A percentile compares a stretch with the other conserved stretches of the same genome.
These are phyloP conservation scores for Ctenosaura bakeri DNA, from an alignment of 2,797 vertebrate species.

Conservation along the genomic window DNA sequence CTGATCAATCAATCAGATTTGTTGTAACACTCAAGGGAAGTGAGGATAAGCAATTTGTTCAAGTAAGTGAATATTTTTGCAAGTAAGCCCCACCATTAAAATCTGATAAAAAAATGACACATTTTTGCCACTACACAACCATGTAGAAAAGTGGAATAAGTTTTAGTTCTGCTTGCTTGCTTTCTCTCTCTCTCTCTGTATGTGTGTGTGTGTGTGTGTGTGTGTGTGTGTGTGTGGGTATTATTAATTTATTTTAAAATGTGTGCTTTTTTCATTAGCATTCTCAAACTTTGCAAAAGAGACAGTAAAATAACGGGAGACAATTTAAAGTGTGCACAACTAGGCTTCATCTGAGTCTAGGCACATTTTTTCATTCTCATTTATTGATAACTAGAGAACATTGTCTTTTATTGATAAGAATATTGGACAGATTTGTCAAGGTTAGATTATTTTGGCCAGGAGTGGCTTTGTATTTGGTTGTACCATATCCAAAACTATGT, in stretches of 20 bases:
- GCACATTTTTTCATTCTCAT: not conserved
- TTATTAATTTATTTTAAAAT: slow-evolving; percentile 1
- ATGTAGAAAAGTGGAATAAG: not conserved
- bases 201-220: not conserved
- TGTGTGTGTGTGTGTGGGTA: not conserved
- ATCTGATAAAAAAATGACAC: not conserved
- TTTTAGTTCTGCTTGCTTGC: not conserved
- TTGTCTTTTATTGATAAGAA: not conserved
- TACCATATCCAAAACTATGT: not conserved
- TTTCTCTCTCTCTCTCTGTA: no score
- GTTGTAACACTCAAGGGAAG: not conserved
- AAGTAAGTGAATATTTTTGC: not conserved
- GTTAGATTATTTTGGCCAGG: not conserved
- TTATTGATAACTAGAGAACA: not conserved
- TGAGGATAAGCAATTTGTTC: not conserved
- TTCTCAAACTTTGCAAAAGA: not conserved
- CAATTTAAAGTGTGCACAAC: not conserved
- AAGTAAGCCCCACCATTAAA: no score
- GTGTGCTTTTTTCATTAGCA: not conserved
- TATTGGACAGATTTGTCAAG: not conserved
- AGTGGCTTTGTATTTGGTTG: not conserved
- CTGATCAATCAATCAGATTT: not conserved
- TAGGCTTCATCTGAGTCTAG: not conserved
- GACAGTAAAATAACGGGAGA: not conserved
- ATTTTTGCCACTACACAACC: not conserved